These are phyloP conservation scores for Taenaris catops DNA, from an alignment of 2,888 invertebrate genomes.

Conservation along the genomic window DNA sequence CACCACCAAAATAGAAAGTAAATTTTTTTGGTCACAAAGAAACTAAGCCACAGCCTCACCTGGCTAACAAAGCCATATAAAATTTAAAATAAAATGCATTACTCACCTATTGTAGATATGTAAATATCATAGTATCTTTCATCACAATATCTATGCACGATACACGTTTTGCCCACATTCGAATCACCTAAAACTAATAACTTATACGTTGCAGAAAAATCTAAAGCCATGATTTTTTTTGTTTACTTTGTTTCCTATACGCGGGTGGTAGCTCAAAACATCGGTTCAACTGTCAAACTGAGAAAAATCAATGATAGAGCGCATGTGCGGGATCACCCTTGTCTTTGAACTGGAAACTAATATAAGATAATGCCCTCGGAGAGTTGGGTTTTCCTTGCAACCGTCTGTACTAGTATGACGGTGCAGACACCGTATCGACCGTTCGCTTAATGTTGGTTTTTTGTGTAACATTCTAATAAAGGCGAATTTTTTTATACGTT, in stretches of 20 bases:
- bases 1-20: constrained; percentile 1
- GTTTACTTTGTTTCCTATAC: constrained; percentile 63
- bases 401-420: constrained; percentile 17
- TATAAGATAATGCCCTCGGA: constrained; percentile 20
- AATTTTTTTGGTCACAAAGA: constrained; percentile 25
- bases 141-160: constrained; percentile 93
- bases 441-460: constrained; percentile 19
- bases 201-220: constrained; percentile 93
- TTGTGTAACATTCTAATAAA: constrained; percentile 23
- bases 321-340: constrained; percentile 56
- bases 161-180: constrained; percentile 94
- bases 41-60: constrained; percentile 49
- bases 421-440: constrained; percentile 24
- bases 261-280: constrained; percentile 66
- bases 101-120: constrained; percentile 93
- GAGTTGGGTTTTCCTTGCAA: constrained; percentile 25
- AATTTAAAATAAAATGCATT: constrained; percentile 49
- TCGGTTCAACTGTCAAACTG: constrained; percentile 70
- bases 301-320: constrained; percentile 73
- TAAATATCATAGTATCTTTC: constrained; percentile 94
- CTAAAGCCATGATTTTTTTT: constrained; percentile 86
- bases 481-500: constrained; percentile 15
- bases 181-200: constrained; percentile 92
- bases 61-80: constrained; percentile 61
- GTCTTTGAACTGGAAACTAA: constrained; percentile 16